A percentile compares a stretch with the other conserved stretches of the same genome.
These are phyloP conservation scores for Apis laboriosa DNA, from an alignment of 1,140 invertebrate species.

Conservation along the genomic window DNA sequence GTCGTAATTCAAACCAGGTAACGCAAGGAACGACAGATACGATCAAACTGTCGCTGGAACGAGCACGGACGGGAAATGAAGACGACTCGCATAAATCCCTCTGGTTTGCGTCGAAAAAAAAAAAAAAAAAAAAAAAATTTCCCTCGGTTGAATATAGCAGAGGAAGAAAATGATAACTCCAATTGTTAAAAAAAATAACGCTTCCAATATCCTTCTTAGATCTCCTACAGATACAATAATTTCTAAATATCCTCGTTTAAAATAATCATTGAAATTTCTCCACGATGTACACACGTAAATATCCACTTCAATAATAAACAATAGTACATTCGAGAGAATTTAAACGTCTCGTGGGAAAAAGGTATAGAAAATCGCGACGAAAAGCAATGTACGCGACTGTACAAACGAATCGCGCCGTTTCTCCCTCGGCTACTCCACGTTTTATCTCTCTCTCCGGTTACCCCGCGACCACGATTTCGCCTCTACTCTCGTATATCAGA, in stretches of 20 bases:
- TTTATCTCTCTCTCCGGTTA: slow-evolving; percentile 42
- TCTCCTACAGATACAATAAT: no score
- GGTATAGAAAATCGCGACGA: background rate
- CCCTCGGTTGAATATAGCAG: no score
- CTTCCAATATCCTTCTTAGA: no score
- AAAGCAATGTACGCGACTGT: slow-evolving; percentile 1
- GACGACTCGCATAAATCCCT: slow-evolving; percentile 39
- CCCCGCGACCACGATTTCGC: slow-evolving; percentile 28
- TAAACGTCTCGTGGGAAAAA: background rate
- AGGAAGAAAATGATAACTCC: no score
- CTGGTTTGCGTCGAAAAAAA: background rate
- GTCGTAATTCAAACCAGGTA: slow-evolving; percentile 57
- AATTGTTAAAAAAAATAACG: no score
- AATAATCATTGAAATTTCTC: no score
- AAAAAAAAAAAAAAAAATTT: no score
- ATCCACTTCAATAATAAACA: no score
- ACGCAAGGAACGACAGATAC: slow-evolving; percentile 50
- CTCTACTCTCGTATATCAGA: slow-evolving; percentile 43
- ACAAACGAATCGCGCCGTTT: slow-evolving; percentile 30
- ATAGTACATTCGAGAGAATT: no score
- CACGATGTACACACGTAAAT: no score
- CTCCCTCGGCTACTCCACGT: background rate
- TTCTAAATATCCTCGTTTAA: no score
- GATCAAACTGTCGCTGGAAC: slow-evolving; percentile 45
- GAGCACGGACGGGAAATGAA: slow-evolving; percentile 23